Percentiles rank a stretch among this genome's conserved stretches.
Conservation (phyloP, 2,113 vertebrate genomes). For the Catharus fuscescens region DNA sequence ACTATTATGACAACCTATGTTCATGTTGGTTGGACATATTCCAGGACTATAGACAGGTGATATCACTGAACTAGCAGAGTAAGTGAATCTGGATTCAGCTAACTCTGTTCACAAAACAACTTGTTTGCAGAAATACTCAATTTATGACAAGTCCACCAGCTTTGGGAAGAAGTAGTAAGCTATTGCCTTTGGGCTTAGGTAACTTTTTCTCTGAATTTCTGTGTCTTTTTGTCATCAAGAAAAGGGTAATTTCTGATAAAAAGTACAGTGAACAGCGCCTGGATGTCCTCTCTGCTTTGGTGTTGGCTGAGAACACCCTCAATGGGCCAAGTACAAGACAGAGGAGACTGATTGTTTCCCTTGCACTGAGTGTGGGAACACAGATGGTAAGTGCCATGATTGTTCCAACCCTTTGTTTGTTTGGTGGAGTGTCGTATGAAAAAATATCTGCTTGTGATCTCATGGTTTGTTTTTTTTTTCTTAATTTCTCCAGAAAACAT, state of each 20-base stretch:
- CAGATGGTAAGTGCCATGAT: constrained; percentile 84
- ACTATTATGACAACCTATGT: background rate
- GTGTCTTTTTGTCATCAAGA: constrained; percentile 76
- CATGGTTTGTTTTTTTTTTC: rapidly evolving
- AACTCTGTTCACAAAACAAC: background rate
- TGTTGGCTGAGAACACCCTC: constrained; percentile 93
- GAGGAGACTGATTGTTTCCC: constrained; percentile 87
- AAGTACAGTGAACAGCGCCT: constrained; percentile 98
- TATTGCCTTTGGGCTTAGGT: background rate
- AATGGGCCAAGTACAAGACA: constrained; percentile 95
- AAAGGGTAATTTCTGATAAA: constrained; percentile 98
- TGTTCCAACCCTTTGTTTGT: background rate
- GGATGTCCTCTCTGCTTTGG: constrained; percentile 94
- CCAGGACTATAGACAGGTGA: background rate
- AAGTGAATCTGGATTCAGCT: background rate
- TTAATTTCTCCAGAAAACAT: constrained; percentile 85
- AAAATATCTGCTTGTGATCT: background rate
- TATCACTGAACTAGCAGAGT: background rate
- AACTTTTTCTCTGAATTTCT: background rate
- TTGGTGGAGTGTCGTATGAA: background rate
- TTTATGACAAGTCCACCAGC: background rate
- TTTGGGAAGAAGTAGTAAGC: background rate
- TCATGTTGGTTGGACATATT: background rate
- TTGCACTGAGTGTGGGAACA: constrained; percentile 94
- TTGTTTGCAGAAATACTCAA: background rate